Conservation (phyloP, 1,140 invertebrate species). For the Drosophila melanica region DNA sequence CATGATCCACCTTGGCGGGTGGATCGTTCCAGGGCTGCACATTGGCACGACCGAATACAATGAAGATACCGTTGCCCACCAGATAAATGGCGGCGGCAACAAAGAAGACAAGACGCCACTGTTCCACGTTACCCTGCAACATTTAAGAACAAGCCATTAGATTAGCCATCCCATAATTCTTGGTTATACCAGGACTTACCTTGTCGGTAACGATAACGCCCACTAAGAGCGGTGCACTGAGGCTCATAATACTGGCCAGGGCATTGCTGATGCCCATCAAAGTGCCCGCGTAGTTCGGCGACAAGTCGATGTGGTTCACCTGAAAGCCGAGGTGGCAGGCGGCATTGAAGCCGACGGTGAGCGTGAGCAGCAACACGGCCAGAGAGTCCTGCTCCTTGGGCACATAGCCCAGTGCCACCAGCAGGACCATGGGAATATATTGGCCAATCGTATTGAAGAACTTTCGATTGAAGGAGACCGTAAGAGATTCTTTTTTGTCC, state of each 20-base stretch:
- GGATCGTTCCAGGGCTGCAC: constrained; percentile 88
- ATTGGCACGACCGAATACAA: too few species aligned
- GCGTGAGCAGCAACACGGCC: constrained; percentile 84
- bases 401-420: constrained; percentile 84
- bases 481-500: not conserved
- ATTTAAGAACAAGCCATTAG: too few species aligned
- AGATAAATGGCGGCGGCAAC: too few species aligned
- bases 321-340: constrained; percentile 86
- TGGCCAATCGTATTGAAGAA: constrained; percentile 87
- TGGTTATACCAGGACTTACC: constrained; percentile 74
- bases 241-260: constrained; percentile 88
- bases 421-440: constrained; percentile 85
- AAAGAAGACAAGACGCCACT: too few species aligned
- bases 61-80: too few species aligned
- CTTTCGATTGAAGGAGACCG: constrained; percentile 85
- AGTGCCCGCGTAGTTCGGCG: constrained; percentile 90
- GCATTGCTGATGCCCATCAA: constrained; percentile 89
- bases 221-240: constrained; percentile 87
- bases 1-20: constrained; percentile 21
- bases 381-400: constrained; percentile 37
- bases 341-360: constrained; percentile 84
- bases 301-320: constrained; percentile 89
- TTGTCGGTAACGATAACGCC: constrained; percentile 87
- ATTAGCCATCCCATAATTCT: too few species aligned
- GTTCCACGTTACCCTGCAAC: constrained; percentile 65